Evolutionary conservation across 2,113 vertebrate species (phyloP), one percentile per base, ranked within the genome.

Genomic region (Emydura subglobosa): DNA sequence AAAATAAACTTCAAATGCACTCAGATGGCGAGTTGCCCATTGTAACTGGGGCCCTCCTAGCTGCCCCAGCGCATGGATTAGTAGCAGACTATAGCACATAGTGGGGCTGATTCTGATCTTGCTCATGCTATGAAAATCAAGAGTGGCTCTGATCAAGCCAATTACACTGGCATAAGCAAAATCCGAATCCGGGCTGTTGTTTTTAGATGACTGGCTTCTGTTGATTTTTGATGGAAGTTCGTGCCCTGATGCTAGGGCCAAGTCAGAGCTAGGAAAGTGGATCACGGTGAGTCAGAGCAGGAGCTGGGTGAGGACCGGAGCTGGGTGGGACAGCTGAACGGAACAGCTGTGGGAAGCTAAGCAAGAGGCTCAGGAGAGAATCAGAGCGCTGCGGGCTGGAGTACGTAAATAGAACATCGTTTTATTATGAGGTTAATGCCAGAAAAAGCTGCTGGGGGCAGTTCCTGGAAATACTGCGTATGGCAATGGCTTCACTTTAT

Each of bases 281-380:
- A 57, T 91, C 82, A 59, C 47, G 87, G 74, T 78, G 49, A 94
- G 85, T 57, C 90, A 91, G 65, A 95, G 57, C 79, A 95, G 92
- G 94, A 96, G 81, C 11, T 82, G 90, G 93, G 95, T 93, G 96
- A 96, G 90, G 90, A 79, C 92, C 53, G 72, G 65, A 95, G 81
- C 65, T 72, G n/a, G 2, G 5, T 39, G 10, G 65, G n/a, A 72
- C 34, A 72, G n/a, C n/a, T 39, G 65, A 68, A 68, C n/a, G 61
- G 34, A n/a, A 34, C 61, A 68, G 61, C 61, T n/a, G 7, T 68
- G 61, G 61, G 61, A 68, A 95, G 87, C 90, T 91, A 87, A 92
- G 83, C 34, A 88, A 25, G 44, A 91, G 51, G 57, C 31, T 89
- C 82, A 79, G 74, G 65, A 79, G 86, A 88, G 91, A 84, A n/a